phyloP scores from a whole-genome alignment of 2,113 vertebrate species.

The Pelecanoides urinatrix region DNA sequence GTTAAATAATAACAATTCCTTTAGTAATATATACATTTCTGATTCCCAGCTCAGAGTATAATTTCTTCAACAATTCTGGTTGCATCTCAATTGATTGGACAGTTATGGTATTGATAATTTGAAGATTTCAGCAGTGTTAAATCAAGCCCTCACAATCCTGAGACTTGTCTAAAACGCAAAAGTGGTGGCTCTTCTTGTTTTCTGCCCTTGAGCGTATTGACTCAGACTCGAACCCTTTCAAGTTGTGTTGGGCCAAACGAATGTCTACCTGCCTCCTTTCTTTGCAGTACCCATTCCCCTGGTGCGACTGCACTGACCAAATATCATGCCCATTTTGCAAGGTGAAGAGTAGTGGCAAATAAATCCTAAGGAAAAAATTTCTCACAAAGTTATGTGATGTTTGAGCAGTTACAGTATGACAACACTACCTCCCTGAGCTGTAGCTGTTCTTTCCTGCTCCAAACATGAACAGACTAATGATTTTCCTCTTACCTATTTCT shows the following conservation, averaged over 20 bases:
- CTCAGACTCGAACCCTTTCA: not conserved
- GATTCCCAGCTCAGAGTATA: not conserved
- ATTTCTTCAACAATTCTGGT: not conserved
- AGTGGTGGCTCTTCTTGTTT: not conserved
- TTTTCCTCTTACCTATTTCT: conserved; percentile 28
- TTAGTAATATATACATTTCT: not conserved
- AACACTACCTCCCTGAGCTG: not conserved
- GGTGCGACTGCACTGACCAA: not conserved
- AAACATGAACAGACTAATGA: not conserved
- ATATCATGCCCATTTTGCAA: not conserved
- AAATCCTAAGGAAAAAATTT: not conserved
- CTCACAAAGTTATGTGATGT: not conserved
- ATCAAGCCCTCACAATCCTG: not conserved
- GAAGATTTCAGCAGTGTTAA: not conserved
- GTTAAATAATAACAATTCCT: not conserved
- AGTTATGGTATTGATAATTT: not conserved
- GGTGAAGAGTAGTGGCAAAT: not conserved
- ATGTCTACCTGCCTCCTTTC: not conserved
- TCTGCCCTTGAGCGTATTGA: not conserved
- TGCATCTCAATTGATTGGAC: not conserved
- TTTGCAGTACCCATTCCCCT: not conserved
- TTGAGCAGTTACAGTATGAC: not conserved
- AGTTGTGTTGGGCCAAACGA: not conserved
- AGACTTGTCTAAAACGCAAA: not conserved
- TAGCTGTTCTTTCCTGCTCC: not conserved